Evolutionary conservation across 2,888 invertebrate species (phyloP).

Genomic region (Lasioglossum pauxillum): DNA sequence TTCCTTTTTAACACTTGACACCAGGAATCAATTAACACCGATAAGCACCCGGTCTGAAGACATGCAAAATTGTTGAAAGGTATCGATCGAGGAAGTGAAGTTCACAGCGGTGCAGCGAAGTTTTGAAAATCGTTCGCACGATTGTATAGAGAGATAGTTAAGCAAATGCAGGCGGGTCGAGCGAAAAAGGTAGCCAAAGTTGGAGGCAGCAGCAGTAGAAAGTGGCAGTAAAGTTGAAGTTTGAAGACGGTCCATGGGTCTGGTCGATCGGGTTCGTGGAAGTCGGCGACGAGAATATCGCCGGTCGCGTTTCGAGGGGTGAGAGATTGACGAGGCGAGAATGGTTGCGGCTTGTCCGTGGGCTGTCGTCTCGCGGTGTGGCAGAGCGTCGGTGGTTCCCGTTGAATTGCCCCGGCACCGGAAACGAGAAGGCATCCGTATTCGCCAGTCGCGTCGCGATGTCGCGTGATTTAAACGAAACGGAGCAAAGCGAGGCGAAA

Average conservation of each 20-base stretch:
- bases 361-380: constrained; percentile 18
- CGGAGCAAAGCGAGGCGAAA: constrained; percentile 23
- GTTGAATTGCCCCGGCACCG: constrained; percentile 40
- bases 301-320: constrained; percentile 3
- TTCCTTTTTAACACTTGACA: neutral
- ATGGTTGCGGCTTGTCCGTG: constrained; percentile 4
- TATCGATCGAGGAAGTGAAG: no score
- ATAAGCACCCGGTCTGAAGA: no score
- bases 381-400: neutral
- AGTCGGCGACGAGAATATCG: neutral
- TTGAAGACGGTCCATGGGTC: neutral
- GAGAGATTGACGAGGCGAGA: constrained; percentile 33
- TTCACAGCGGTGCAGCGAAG: no score
- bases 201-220: neutral
- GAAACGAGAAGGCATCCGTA: constrained; percentile 36
- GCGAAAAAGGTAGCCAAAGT: neutral
- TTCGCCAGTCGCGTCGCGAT: neutral
- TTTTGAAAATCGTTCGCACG: no score
- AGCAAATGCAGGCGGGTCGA: neutral
- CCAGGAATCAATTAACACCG: neutral
- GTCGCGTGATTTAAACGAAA: constrained; percentile 36
- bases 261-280: neutral
- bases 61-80: no score
- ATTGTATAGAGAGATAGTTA: no score
- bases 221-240: neutral